phyloP scores from a whole-genome alignment of 2,797 vertebrate genomes.

The Anguilla megastoma region DNA sequence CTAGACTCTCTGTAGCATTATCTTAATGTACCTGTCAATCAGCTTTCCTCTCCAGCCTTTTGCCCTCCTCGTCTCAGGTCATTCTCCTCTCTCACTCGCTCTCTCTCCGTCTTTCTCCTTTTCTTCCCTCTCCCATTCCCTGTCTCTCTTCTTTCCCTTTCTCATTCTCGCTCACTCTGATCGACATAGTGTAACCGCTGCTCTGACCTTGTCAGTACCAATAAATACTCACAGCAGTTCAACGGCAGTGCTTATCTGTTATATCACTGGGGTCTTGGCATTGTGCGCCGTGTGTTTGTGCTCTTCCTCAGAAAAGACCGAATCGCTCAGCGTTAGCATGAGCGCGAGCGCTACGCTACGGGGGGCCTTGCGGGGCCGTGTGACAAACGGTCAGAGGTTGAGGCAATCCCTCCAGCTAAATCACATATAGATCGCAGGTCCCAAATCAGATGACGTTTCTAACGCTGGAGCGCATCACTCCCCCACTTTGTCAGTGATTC shows the following conservation, averaged over 20 bases:
- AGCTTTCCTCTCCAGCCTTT: not conserved
- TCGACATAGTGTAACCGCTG: not conserved
- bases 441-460: not conserved
- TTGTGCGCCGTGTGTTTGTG: not conserved
- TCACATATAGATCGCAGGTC: not conserved
- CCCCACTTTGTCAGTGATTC: not conserved
- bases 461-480: not conserved
- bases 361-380: not conserved
- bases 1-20: not conserved
- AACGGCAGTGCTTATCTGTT: not conserved
- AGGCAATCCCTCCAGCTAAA: not conserved
- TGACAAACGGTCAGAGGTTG: not conserved
- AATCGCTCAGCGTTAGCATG: not conserved
- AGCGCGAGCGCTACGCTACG: not conserved
- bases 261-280: not conserved
- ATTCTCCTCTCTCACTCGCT: not conserved
- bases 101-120: not conserved
- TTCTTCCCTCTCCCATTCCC: not conserved
- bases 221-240: conserved; percentile 19
- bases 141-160: not conserved
- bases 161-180: not conserved
- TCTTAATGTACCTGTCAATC: conserved; percentile 11
- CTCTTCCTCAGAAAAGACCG: not conserved
- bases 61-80: not conserved
- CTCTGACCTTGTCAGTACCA: conserved; percentile 14